Conservation (phyloP, 2,888 invertebrate genomes). For the Diaphora mendica region DNA sequence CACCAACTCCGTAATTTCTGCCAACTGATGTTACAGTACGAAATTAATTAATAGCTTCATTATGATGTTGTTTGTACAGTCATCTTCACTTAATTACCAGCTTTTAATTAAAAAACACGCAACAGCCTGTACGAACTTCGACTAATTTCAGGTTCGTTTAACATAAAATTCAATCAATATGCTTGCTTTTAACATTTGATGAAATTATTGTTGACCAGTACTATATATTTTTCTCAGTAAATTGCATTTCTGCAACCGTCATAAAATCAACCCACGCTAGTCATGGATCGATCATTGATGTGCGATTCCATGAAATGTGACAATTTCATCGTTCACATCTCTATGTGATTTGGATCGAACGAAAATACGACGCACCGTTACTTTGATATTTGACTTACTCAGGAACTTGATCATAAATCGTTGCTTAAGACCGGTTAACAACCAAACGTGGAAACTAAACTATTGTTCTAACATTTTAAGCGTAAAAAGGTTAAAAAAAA, state of each 20-base stretch:
- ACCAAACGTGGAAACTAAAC: background rate
- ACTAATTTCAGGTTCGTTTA: conserved; percentile 15
- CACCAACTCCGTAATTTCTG: conserved; percentile 57
- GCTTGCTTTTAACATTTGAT: background rate
- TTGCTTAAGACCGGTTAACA: background rate
- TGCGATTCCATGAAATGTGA: conserved; percentile 12
- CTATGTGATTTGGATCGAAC: background rate
- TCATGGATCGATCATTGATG: background rate
- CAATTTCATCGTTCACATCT: conserved; percentile 2
- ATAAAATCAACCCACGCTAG: background rate
- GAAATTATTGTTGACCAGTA: background rate
- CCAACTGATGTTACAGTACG: conserved; percentile 45
- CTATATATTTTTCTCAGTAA: conserved; percentile 2
- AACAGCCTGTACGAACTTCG: conserved; percentile 19
- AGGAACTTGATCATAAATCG: background rate
- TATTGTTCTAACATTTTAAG: background rate
- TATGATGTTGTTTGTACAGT: conserved; percentile 58
- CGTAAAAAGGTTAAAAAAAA: background rate
- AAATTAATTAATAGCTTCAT: conserved; percentile 68
- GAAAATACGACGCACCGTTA: background rate
- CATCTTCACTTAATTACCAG: conserved; percentile 62
- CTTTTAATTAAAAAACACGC: conserved; percentile 41
- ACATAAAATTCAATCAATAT: conserved; percentile 15
- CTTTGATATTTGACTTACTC: conserved; percentile 4
- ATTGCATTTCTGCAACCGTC: background rate